These are phyloP conservation scores for Peribatodes rhomboidaria DNA, from an alignment of 2,888 invertebrate genomes.

Conservation along the genomic window DNA sequence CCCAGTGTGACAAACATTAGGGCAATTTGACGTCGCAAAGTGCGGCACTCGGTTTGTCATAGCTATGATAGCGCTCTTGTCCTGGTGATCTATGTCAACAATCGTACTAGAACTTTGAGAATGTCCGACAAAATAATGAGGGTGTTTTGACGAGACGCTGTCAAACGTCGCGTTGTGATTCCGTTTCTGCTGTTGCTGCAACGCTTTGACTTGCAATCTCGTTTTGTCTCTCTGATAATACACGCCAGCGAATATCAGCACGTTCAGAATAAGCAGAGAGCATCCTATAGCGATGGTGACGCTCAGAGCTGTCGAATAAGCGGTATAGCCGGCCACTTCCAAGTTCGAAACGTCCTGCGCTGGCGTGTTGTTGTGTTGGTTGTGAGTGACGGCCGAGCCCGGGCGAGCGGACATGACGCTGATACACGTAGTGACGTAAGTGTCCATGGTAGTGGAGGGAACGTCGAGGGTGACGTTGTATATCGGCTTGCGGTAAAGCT, in stretches of 20 bases:
- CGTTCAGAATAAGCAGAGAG: slow-evolving; percentile 92
- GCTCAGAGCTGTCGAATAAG: slow-evolving; percentile 91
- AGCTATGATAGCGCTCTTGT: slow-evolving; percentile 83
- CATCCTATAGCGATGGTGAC: slow-evolving; percentile 94
- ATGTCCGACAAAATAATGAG: slow-evolving; percentile 92
- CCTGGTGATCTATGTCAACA: slow-evolving; percentile 94
- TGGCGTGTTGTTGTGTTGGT: slow-evolving; percentile 87
- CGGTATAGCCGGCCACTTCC: slow-evolving; percentile 92
- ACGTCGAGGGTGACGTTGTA: slow-evolving; percentile 85
- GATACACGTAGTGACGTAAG: slow-evolving; percentile 90
- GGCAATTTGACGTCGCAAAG: slow-evolving; percentile 80
- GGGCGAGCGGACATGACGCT: slow-evolving; percentile 91
- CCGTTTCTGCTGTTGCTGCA: slow-evolving; percentile 91
- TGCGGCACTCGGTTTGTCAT: slow-evolving; percentile 83
- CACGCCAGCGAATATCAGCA: slow-evolving; percentile 93
- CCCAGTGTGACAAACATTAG: slow-evolving; percentile 87
- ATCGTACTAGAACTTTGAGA: slow-evolving; percentile 94
- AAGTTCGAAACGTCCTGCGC: slow-evolving; percentile 92
- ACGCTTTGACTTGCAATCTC: slow-evolving; percentile 91
- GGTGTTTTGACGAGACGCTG: slow-evolving; percentile 89
- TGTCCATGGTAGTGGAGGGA: slow-evolving; percentile 87
- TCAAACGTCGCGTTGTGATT: slow-evolving; percentile 84
- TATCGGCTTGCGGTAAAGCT: slow-evolving; percentile 88
- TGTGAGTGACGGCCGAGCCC: slow-evolving; percentile 75
- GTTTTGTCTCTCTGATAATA: slow-evolving; percentile 94